A percentile compares a stretch with the other conserved stretches of the same genome.
These are phyloP conservation scores for Podarcis siculus DNA, from an alignment of 2,797 vertebrate species.

Conservation along the genomic window DNA sequence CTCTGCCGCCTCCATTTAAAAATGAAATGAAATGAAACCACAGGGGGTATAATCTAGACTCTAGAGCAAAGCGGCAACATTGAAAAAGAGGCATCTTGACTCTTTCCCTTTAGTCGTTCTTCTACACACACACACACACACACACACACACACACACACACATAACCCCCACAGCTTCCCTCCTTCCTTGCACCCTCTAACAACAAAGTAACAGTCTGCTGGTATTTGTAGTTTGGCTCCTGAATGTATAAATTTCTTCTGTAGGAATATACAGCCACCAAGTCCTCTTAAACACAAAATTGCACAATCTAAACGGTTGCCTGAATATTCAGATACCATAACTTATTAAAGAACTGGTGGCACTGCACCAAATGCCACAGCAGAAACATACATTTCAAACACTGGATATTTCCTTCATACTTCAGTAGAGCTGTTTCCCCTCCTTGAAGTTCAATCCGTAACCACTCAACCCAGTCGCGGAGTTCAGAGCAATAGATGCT, in stretches of 20 bases:
- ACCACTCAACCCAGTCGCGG: too few relatives aligned
- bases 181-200: neutral
- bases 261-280: neutral
- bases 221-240: neutral
- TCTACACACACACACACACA: neutral
- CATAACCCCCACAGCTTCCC: neutral
- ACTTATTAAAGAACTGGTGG: too few relatives aligned
- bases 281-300: neutral
- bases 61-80: neutral
- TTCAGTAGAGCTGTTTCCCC: too few relatives aligned
- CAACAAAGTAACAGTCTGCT: neutral
- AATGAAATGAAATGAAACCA: neutral
- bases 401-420: too few relatives aligned
- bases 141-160: too few relatives aligned
- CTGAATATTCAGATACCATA: neutral
- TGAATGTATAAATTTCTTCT: constrained; percentile 3
- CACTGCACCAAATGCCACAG: too few relatives aligned
- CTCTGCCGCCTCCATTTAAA: too few relatives aligned
- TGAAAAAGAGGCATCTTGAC: neutral
- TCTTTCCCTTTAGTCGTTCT: neutral
- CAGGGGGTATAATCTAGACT: neutral
- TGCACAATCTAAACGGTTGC: neutral
- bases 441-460: too few relatives aligned
- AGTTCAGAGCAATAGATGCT: too few relatives aligned
- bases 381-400: too few relatives aligned